Conservation (phyloP, 2,113 vertebrate genomes). For the Actenoides hombroni region DNA sequence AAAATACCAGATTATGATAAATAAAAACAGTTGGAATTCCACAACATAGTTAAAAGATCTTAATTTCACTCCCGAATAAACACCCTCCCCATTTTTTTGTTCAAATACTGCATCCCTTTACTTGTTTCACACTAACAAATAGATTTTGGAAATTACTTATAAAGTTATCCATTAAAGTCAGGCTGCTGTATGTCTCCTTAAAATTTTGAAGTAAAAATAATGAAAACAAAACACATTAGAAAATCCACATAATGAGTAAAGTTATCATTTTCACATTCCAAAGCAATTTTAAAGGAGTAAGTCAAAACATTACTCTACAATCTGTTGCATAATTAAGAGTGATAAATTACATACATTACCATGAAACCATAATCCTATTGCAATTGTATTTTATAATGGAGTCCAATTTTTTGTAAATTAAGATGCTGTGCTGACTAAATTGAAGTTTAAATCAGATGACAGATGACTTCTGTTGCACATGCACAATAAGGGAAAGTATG, state of each 20-base stretch:
- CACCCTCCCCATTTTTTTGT: not conserved
- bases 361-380: slow-evolving; percentile 40
- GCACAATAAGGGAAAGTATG: slow-evolving; percentile 11
- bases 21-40: not conserved
- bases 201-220: not conserved
- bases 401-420: slow-evolving; percentile 54
- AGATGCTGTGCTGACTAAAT: slow-evolving; percentile 43
- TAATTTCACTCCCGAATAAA: not conserved
- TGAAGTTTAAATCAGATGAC: slow-evolving; percentile 51
- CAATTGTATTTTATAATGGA: slow-evolving; percentile 53
- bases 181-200: not conserved
- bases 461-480: slow-evolving; percentile 50
- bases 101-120: not conserved
- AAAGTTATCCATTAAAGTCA: not conserved
- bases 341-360: slow-evolving; percentile 40
- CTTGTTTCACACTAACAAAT: not conserved
- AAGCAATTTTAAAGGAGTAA: slow-evolving; percentile 22
- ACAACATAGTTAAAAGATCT: not conserved
- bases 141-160: not conserved
- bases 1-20: not conserved
- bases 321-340: slow-evolving; percentile 20
- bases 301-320: slow-evolving; percentile 39
- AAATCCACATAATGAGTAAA: not conserved
- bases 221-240: not conserved
- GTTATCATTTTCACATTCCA: not conserved